Conservation (phyloP, 2,113 vertebrate species). For the Excalfactoria chinensis region DNA sequence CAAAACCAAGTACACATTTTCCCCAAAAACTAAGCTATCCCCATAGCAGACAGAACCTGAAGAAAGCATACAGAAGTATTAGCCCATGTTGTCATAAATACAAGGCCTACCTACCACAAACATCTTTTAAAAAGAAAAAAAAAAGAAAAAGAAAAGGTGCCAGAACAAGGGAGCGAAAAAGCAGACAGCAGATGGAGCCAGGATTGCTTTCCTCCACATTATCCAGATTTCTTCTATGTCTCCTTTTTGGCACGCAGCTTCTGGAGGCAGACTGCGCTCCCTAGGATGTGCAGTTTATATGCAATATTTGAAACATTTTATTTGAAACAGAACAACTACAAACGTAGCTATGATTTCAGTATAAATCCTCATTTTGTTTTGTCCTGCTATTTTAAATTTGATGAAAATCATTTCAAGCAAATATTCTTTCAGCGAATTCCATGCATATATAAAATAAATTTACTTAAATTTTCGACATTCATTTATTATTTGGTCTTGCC, state of each 20-base stretch:
- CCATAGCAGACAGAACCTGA: neutral
- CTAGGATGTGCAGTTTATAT: neutral
- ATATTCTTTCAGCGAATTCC: neutral
- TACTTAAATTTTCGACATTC: no score
- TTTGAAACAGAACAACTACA: neutral
- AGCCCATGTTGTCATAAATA: neutral
- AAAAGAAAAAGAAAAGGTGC: neutral
- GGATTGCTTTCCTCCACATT: constrained; percentile 16
- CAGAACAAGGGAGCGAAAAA: neutral
- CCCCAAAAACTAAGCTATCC: neutral
- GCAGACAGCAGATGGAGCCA: constrained; percentile 45
- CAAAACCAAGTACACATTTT: neutral
- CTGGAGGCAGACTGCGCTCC: neutral
- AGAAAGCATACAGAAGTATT: neutral
- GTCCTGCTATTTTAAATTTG: neutral
- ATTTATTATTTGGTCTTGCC: neutral
- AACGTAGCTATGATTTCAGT: neutral
- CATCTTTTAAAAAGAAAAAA: neutral
- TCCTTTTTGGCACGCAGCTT: neutral
- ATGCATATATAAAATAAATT: neutral
- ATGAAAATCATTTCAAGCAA: neutral
- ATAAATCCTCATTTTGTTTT: neutral
- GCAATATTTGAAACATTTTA: neutral
- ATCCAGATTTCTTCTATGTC: neutral
- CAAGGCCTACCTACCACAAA: neutral